phyloP scores from a whole-genome alignment of 2,113 vertebrate species.

The Syngnathoides biaculeatus region DNA sequence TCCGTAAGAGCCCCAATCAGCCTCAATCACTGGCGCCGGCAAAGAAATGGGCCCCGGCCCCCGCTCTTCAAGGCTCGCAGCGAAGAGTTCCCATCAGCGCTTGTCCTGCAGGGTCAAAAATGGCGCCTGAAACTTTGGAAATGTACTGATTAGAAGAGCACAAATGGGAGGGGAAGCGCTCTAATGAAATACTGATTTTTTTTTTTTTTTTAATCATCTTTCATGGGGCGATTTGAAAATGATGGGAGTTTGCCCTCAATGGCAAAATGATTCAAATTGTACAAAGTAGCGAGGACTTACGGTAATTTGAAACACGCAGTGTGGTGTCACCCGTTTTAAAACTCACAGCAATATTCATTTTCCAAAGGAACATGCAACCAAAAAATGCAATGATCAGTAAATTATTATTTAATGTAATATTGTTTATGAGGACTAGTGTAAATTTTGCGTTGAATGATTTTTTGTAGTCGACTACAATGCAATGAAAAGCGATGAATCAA shows the following conservation, averaged over 20 bases:
- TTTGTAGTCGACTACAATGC: no score
- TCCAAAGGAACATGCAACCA: no score
- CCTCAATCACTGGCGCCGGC: conserved; percentile 56
- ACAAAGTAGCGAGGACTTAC: no score
- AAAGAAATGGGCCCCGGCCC: conserved; percentile 41
- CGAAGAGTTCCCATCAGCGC: conserved; percentile 35
- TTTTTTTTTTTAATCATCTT: neutral
- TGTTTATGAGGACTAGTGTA: no score
- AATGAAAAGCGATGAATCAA: no score
- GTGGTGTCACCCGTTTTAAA: no score
- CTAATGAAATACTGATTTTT: neutral
- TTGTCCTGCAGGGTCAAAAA: conserved; percentile 32
- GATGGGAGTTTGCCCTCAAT: neutral
- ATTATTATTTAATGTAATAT: no score
- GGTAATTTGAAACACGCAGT: no score
- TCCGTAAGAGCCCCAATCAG: conserved; percentile 59
- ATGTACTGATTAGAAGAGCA: conserved; percentile 2
- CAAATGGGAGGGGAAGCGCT: neutral
- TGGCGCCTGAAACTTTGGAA: conserved; percentile 10
- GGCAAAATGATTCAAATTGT: no score
- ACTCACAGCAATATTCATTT: no score
- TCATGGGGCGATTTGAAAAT: neutral
- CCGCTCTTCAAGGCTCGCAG: conserved; percentile 29
- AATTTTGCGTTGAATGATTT: no score
- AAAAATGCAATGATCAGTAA: no score